phyloP scores from a whole-genome alignment of 2,888 invertebrate species.

The Brachypalpus laphriformis region DNA sequence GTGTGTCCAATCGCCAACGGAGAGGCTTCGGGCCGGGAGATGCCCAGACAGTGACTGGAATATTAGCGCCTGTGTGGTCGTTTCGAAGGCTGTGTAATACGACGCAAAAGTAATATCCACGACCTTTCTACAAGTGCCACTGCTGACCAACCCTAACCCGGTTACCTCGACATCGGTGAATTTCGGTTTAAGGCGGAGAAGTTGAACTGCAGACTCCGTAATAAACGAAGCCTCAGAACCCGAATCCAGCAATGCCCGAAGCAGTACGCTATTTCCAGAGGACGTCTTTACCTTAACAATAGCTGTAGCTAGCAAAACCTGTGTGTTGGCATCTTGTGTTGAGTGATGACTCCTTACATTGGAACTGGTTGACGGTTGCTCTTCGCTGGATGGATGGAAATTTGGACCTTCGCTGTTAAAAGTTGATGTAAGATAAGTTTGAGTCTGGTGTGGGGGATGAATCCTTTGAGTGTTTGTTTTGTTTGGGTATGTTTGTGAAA shows the following conservation, averaged over 20 bases:
- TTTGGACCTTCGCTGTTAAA: neutral
- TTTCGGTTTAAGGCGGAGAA: neutral
- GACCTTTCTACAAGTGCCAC: no score
- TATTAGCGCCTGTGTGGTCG: conserved; percentile 12
- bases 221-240: conserved; percentile 37
- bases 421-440: neutral
- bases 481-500: neutral
- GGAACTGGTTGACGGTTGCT: no score
- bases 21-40: conserved; percentile 10
- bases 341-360: conserved; percentile 1
- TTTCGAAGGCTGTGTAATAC: neutral
- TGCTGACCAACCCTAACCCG: conserved; percentile 39
- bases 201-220: conserved; percentile 14
- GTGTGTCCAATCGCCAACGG: conserved; percentile 12
- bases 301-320: conserved; percentile 30
- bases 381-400: no score
- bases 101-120: no score
- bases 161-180: conserved; percentile 15
- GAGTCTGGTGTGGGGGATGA: neutral
- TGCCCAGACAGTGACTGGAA: conserved; percentile 26
- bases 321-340: conserved; percentile 1
- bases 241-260: conserved; percentile 22
- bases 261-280: neutral
- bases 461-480: neutral
- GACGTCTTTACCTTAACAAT: conserved; percentile 14